Evolutionary conservation across 2,113 vertebrate genomes (phyloP).

Genomic region (Xenopus laevis): DNA sequence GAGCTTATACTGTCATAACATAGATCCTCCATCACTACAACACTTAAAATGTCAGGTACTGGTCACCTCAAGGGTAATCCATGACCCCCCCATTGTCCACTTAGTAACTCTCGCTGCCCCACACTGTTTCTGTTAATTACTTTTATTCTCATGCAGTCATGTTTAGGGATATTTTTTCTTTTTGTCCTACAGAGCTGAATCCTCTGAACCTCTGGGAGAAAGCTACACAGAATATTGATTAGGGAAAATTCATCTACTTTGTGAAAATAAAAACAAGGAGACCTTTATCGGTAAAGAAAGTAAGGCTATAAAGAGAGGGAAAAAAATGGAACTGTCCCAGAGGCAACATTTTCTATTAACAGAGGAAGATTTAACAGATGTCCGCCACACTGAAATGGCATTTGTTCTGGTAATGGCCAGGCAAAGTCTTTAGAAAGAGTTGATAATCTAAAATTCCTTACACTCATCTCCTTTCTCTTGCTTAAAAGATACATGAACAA

Average conservation of each 20-base stretch:
- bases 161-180: background rate
- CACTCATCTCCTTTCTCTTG: slow-evolving; percentile 30
- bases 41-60: no score
- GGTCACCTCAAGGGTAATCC: no score
- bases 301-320: slow-evolving; percentile 49
- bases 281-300: slow-evolving; percentile 57
- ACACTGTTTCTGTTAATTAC: background rate
- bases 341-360: slow-evolving; percentile 62
- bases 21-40: no score
- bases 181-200: background rate
- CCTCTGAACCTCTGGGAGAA: background rate
- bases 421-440: slow-evolving; percentile 50
- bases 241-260: slow-evolving; percentile 51
- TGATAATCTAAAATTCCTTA: slow-evolving; percentile 50
- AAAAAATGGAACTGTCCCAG: slow-evolving; percentile 46
- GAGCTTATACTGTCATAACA: no score
- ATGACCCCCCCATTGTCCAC: no score
- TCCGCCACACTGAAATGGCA: slow-evolving; percentile 51
- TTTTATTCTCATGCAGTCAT: background rate
- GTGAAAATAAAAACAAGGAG: slow-evolving; percentile 58
- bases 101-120: no score
- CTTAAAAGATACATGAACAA: slow-evolving; percentile 47
- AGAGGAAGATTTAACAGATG: slow-evolving; percentile 57
- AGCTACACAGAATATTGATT: slow-evolving; percentile 17
- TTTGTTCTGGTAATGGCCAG: slow-evolving; percentile 53